phyloP scores from a whole-genome alignment of 2,797 vertebrate genomes.

The Bucorvus abyssinicus region DNA sequence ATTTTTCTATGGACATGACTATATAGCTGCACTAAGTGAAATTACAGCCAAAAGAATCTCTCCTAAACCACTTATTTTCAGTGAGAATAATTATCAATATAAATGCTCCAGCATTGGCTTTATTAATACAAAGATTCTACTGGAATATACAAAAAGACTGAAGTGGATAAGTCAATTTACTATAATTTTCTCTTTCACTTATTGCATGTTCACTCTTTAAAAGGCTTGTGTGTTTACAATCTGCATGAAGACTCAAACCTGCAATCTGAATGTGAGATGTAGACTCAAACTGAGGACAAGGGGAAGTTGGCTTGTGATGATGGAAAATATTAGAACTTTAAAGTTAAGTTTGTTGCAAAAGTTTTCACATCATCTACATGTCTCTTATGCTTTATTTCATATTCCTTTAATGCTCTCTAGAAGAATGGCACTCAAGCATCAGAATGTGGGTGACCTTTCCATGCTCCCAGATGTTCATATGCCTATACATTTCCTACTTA shows the following conservation, averaged over 20 bases:
- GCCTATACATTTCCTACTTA: background rate
- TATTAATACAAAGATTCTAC: background rate
- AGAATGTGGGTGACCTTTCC: background rate
- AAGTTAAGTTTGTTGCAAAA: background rate
- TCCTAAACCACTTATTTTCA: background rate
- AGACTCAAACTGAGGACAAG: background rate
- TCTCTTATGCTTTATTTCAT: background rate
- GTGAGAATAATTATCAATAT: background rate
- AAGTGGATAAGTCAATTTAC: background rate
- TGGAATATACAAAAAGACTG: background rate
- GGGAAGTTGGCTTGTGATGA: background rate
- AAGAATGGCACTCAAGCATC: background rate
- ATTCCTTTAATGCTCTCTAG: background rate
- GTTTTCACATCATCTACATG: background rate
- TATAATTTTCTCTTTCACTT: background rate
- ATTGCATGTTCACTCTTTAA: background rate
- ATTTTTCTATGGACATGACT: background rate
- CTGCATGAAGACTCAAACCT: background rate
- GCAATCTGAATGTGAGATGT: accelerated
- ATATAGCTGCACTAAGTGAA: background rate
- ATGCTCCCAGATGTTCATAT: accelerated
- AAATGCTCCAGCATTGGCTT: background rate
- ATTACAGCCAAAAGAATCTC: background rate
- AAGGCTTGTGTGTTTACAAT: background rate
- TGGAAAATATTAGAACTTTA: background rate